phyloP scores from a whole-genome alignment of 1,140 invertebrate genomes.

The Cotesia vestalis region DNA sequence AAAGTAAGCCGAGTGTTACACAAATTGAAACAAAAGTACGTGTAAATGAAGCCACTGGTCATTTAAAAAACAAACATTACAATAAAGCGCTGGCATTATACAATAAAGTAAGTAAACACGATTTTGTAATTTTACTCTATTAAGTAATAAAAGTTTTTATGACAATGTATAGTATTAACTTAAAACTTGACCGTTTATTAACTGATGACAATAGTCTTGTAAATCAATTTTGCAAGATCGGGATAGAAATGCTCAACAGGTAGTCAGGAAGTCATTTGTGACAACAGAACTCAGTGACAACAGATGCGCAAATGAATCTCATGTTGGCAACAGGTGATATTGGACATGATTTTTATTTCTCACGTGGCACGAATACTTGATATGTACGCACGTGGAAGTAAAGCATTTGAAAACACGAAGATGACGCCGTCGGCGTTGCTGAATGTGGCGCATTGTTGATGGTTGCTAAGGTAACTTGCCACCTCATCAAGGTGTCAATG shows the following conservation, averaged over 20 bases:
- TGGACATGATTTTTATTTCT: slow-evolving; percentile 22
- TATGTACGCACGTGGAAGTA: slow-evolving; percentile 10
- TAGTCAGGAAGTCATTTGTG: not conserved
- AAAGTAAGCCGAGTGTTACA: slow-evolving; percentile 29
- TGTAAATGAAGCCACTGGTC: slow-evolving; percentile 75
- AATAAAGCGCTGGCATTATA: slow-evolving; percentile 72
- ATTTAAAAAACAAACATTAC: slow-evolving; percentile 76
- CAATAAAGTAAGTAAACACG: slow-evolving; percentile 69
- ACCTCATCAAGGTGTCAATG: slow-evolving; percentile 58
- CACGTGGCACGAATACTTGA: slow-evolving; percentile 15
- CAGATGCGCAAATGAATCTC: slow-evolving; percentile 29
- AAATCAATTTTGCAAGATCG: too few species aligned
- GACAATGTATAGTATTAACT: not conserved
- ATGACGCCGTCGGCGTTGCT: slow-evolving; percentile 34
- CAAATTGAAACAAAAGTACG: slow-evolving; percentile 65
- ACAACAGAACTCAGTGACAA: not conserved
- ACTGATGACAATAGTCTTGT: not conserved
- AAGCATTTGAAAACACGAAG: slow-evolving; percentile 15
- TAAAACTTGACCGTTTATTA: not conserved
- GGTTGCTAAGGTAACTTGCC: slow-evolving; percentile 62
- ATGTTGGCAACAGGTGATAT: slow-evolving; percentile 24
- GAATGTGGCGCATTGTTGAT: slow-evolving; percentile 54
- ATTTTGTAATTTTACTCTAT: not conserved
- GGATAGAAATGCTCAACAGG: slow-evolving; percentile 20
- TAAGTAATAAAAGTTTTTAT: not conserved